Evolutionary conservation across 2,797 vertebrate species (phyloP).

Genomic region (Varecia variegata): DNA sequence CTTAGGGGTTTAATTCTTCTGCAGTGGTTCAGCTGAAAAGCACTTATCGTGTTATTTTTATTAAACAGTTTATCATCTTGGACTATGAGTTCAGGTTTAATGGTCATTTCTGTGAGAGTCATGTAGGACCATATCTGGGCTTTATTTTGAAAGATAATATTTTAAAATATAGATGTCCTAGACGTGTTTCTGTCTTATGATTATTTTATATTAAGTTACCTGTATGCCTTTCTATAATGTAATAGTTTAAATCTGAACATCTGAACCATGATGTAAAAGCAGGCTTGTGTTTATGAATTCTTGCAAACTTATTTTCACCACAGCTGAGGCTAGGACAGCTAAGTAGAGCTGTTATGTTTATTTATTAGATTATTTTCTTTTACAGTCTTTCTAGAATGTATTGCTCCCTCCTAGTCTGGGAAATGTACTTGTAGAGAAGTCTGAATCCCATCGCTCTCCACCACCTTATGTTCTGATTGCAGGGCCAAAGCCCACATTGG

Average conservation of each 20-base stretch:
- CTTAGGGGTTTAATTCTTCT: neutral
- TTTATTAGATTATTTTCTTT: neutral
- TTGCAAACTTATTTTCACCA: neutral
- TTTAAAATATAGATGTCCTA: neutral
- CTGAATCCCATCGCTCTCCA: neutral
- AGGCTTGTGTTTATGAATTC: neutral
- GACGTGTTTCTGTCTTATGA: neutral
- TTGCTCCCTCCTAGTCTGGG: neutral
- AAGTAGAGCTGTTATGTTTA: neutral
- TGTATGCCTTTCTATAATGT: neutral
- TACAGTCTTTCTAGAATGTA: neutral
- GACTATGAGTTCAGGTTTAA: neutral
- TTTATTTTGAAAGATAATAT: neutral
- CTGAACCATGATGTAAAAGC: neutral
- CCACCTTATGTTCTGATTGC: neutral
- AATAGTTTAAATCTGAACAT: neutral
- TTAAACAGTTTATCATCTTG: neutral
- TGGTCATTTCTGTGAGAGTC: neutral
- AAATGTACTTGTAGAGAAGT: neutral
- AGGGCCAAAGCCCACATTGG: neutral
- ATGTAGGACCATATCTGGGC: neutral
- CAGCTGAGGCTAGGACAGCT: neutral
- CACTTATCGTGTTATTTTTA: neutral
- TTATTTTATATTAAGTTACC: neutral
- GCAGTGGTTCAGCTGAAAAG: neutral